Conservation (phyloP, 1,140 invertebrate genomes). For the Drosophila gunungcola region DNA sequence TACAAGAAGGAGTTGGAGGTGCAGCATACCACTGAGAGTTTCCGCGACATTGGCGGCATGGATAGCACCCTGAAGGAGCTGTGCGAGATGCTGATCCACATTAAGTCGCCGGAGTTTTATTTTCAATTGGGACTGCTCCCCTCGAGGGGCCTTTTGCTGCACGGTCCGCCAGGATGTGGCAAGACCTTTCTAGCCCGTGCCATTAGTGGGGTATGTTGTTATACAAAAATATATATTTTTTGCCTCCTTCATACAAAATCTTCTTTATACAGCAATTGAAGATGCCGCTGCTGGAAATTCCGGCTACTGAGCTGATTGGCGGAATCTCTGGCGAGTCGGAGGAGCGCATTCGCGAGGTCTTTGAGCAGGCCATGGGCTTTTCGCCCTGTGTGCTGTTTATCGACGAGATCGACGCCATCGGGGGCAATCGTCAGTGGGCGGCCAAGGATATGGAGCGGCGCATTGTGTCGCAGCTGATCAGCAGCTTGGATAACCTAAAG, state of each 20-base stretch:
- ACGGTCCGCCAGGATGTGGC: constrained; percentile 68
- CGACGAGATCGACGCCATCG: constrained; percentile 97
- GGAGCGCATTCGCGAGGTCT: constrained; percentile 95
- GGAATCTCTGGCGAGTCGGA: constrained; percentile 98
- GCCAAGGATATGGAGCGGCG: constrained; percentile 97
- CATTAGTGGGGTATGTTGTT: constrained; percentile 92
- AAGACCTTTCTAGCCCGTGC: constrained; percentile 92
- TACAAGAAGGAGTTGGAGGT: constrained; percentile 84
- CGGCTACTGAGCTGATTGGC: constrained; percentile 96
- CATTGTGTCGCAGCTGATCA: constrained; percentile 96
- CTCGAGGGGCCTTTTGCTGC: constrained; percentile 91
- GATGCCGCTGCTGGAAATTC: constrained; percentile 93
- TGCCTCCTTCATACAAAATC: background rate
- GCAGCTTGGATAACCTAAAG: constrained; percentile 93
- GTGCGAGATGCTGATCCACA: constrained; percentile 92
- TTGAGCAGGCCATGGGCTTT: constrained; percentile 91
- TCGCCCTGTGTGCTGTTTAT: constrained; percentile 96
- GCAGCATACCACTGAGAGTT: constrained; percentile 74
- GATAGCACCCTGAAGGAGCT: constrained; percentile 90
- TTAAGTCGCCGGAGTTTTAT: constrained; percentile 94
- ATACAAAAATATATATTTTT: background rate
- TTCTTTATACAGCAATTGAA: constrained; percentile 86
- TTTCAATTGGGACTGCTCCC: constrained; percentile 90
- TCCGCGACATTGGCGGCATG: constrained; percentile 91
- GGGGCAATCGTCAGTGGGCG: constrained; percentile 93